Evolutionary conservation across 2,888 invertebrate genomes (phyloP).

Genomic region (Phania funesta): DNA sequence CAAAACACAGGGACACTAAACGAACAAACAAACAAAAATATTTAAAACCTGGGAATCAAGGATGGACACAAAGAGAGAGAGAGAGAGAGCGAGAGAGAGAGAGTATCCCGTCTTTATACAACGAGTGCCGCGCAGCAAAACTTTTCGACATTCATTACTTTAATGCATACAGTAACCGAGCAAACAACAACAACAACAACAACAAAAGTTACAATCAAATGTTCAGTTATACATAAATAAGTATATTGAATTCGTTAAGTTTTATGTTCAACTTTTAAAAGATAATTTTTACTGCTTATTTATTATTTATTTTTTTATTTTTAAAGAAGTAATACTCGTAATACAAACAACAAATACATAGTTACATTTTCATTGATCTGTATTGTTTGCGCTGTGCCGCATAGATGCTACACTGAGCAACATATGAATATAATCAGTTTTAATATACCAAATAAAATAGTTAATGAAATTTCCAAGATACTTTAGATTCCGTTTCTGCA

Average conservation of each 20-base stretch:
- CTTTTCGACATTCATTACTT: constrained; percentile 59
- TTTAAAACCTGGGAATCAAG: constrained; percentile 53
- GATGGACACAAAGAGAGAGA: not conserved
- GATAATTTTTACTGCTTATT: constrained; percentile 3
- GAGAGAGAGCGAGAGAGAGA: not conserved
- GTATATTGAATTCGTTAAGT: constrained; percentile 47
- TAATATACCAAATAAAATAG: not conserved
- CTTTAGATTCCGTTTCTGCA: too few species aligned
- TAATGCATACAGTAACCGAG: constrained; percentile 23
- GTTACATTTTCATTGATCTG: constrained; percentile 13
- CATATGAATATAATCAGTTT: not conserved
- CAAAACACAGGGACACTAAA: not conserved
- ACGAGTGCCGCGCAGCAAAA: constrained; percentile 36
- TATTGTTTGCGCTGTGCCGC: not conserved
- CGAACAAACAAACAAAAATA: not conserved
- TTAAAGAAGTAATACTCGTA: not conserved
- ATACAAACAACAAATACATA: constrained; percentile 16
- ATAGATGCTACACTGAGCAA: not conserved
- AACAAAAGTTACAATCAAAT: constrained; percentile 23
- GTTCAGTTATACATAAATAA: constrained; percentile 25
- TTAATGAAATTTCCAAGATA: too few species aligned
- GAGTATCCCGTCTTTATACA: not conserved
- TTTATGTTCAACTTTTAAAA: constrained; percentile 37
- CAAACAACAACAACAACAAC: not conserved
- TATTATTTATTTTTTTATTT: constrained; percentile 24